Base-by-base conservation (phyloP, 2,888 invertebrate genomes). In the Teleogryllus oceanicus region DNA sequence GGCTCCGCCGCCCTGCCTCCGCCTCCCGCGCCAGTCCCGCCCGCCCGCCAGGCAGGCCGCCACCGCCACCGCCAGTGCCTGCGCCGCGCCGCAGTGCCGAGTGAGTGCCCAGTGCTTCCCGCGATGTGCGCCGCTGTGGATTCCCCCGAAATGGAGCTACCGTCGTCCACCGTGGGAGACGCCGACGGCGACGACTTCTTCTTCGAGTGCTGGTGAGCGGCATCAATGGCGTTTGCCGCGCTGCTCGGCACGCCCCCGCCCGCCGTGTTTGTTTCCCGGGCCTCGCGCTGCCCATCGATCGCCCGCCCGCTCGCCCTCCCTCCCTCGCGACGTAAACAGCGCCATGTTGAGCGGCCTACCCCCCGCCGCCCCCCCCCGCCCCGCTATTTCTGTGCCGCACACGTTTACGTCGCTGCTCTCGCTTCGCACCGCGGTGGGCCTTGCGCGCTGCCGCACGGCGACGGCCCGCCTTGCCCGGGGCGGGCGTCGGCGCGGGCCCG, bases 1-100 rank as follows among this genome's bases (percentile, higher is more conserved):
- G 81, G 80, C 13, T 78, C 83, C 74, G 24, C 79, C 37, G 62
- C 75, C 77, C 74, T 77, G 83, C 74, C 79, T 76, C 24, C 81
- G 83, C 79, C 83, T 16, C 78, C 82, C 49, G 78, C 80, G 49
- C 77, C 79, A 75, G 79, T 37, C 74, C 79, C 21, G 78, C 75
- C 50, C 76, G 81, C 79, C 49, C 78, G 49, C 49, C 20, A 77
- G 79, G 78, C 49, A 78, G 79, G n/a, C 24, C 2, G 3, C 24
- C 24, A 24, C 24, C 24, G 24, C 24, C 2, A 24, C 62, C 62
- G 13, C 4, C n/a, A 37, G 37, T 37, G 13, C n/a, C 62, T 5
- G 62, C n/a, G 62, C 62, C n/a, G 62, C 62, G n/a, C 62, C 8
- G 62, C n/a, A 62, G 62, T 75, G 75, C 78, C 76, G 76, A 49